Percentiles rank a stretch among this genome's conserved stretches.
phyloP scores from a whole-genome alignment of 2,797 vertebrate species.

The Catharus ustulatus region DNA sequence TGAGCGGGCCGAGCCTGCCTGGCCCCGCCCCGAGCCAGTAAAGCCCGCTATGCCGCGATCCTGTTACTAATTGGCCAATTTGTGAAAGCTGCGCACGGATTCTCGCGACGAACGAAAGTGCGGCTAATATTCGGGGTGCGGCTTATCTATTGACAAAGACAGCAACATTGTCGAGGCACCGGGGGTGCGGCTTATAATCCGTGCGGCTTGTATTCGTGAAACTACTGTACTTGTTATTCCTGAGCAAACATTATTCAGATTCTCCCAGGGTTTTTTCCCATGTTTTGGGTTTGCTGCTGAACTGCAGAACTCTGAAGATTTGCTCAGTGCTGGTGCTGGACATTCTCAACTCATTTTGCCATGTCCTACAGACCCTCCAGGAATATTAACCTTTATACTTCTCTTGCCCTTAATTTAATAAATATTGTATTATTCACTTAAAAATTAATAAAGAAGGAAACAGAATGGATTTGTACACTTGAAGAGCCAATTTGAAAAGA shows the following conservation, averaged over 20 bases:
- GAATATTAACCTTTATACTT: neutral
- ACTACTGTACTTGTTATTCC: neutral
- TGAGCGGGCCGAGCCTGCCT: too few relatives aligned
- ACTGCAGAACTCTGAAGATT: neutral
- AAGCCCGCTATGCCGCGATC: too few relatives aligned
- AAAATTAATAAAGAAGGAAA: neutral
- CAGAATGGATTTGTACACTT: conserved; percentile 7
- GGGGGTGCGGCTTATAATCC: too few relatives aligned
- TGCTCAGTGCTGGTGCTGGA: neutral
- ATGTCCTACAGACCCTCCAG: neutral
- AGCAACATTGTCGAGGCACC: too few relatives aligned
- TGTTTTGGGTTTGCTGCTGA: neutral
- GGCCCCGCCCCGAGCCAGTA: too few relatives aligned
- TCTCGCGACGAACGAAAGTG: too few relatives aligned
- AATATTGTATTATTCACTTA: neutral
- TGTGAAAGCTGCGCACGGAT: too few relatives aligned
- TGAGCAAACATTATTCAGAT: neutral
- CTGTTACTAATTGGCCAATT: too few relatives aligned
- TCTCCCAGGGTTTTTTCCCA: neutral
- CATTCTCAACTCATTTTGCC: neutral
- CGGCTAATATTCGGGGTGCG: too few relatives aligned
- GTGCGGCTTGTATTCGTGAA: too few relatives aligned
- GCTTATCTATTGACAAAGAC: too few relatives aligned
- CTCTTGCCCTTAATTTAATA: neutral
- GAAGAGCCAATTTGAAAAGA: conserved; percentile 28